Percentiles rank a stretch among this genome's conserved stretches.
These are phyloP conservation scores for Andrena trimmerana DNA, from an alignment of 2,888 invertebrate species.

Conservation along the genomic window DNA sequence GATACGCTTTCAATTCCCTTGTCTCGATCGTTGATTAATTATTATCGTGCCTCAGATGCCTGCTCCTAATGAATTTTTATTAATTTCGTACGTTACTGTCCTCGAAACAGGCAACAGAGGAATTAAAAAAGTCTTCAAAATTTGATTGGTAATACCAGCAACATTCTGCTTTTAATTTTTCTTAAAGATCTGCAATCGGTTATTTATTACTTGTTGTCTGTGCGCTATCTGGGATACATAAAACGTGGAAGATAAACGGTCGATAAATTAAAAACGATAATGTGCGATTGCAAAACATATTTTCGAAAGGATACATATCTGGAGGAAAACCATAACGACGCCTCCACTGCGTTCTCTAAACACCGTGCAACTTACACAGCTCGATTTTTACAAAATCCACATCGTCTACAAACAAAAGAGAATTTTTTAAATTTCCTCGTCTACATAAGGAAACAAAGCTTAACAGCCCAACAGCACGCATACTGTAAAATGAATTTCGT, in stretches of 20 bases:
- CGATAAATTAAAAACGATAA: slow-evolving; percentile 48
- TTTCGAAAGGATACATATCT: slow-evolving; percentile 16
- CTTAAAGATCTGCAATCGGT: slow-evolving; percentile 29
- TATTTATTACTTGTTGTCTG: slow-evolving; percentile 26
- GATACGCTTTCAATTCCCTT: slow-evolving; percentile 42
- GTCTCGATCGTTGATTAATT: slow-evolving; percentile 25
- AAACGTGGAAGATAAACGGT: slow-evolving; percentile 32
- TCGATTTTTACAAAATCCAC: too few species aligned
- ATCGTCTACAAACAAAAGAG: not conserved
- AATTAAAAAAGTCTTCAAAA: not conserved
- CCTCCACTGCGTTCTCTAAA: not conserved
- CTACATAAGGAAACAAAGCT: not conserved
- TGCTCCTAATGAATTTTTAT: not conserved
- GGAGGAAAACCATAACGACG: not conserved
- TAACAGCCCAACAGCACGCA: not conserved
- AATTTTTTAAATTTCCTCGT: not conserved
- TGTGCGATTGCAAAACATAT: slow-evolving; percentile 47
- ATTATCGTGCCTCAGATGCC: slow-evolving; percentile 4
- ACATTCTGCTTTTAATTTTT: not conserved
- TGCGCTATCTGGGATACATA: slow-evolving; percentile 15
- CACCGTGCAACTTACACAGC: not conserved
- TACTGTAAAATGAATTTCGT: not conserved
- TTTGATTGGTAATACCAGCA: not conserved
- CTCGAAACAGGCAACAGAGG: not conserved
- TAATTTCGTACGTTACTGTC: not conserved